A percentile compares a stretch with the other conserved stretches of the same genome.
Conservation (phyloP, 1,140 invertebrate genomes). For the Oreohelix idahoensis region DNA sequence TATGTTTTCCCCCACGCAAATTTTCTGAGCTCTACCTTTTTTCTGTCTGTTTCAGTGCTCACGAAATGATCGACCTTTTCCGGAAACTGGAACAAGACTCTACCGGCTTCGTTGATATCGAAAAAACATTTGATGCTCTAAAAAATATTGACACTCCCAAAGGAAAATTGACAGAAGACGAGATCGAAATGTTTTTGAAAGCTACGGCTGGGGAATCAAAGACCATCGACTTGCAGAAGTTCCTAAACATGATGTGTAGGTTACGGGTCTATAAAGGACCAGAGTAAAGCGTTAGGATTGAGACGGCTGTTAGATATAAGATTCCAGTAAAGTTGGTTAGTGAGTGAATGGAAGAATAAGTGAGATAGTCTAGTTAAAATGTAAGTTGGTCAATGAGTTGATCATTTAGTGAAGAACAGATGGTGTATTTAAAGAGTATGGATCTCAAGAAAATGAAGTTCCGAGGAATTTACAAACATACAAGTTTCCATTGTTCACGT, state of each 20-base stretch:
- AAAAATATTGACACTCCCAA: conserved; percentile 48
- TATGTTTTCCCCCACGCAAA: no score
- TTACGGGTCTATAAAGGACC: conserved; percentile 43
- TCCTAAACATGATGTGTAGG: conserved; percentile 47
- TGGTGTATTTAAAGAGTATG: no score
- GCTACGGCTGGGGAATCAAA: conserved; percentile 45
- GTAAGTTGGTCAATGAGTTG: no score
- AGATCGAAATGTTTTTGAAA: conserved; percentile 50
- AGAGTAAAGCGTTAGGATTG: background rate
- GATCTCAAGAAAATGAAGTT: no score
- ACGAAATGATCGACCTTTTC: conserved; percentile 49
- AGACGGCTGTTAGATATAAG: no score
- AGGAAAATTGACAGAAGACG: conserved; percentile 44
- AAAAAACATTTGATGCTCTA: conserved; percentile 48
- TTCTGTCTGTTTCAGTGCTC: conserved; percentile 42
- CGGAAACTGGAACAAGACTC: conserved; percentile 43
- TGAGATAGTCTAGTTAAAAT: no score
- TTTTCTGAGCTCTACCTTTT: no score
- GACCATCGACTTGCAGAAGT: conserved; percentile 49
- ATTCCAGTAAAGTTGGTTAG: no score
- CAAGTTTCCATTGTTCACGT: no score
- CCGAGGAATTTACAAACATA: no score
- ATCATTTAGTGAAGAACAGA: no score
- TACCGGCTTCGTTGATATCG: conserved; percentile 48
- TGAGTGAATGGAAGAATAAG: no score